Evolutionary conservation across 1,140 invertebrate genomes (phyloP).

Genomic region (Drosophila micromelanica): DNA sequence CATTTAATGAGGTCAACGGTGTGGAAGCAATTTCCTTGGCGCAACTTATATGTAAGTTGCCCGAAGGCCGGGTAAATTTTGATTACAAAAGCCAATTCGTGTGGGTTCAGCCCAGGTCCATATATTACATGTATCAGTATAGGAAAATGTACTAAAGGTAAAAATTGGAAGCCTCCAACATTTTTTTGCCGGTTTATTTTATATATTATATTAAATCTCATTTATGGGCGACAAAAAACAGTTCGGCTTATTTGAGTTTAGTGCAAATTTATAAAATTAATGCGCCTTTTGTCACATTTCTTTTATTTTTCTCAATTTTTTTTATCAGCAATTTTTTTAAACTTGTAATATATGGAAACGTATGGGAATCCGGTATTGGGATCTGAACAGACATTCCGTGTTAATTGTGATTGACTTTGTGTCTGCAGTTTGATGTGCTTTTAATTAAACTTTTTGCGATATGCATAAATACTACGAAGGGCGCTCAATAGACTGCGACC

Average conservation of each 20-base stretch:
- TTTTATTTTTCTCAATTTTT: slow-evolving; percentile 52
- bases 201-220: not conserved
- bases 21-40: slow-evolving; percentile 68
- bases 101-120: not conserved
- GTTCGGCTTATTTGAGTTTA: slow-evolving; percentile 59
- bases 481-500: not conserved
- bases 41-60: slow-evolving; percentile 9
- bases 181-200: too few relatives aligned
- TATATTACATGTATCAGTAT: not conserved
- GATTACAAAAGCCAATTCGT: slow-evolving; percentile 18
- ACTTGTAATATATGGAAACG: slow-evolving; percentile 1
- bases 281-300: slow-evolving; percentile 35
- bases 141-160: not conserved
- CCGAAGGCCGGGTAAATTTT: slow-evolving; percentile 19
- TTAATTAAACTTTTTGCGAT: slow-evolving; percentile 73
- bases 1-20: slow-evolving; percentile 73
- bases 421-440: slow-evolving; percentile 71
- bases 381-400: slow-evolving; percentile 12
- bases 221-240: slow-evolving; percentile 1
- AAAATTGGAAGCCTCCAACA: not conserved
- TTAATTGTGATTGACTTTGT: slow-evolving; percentile 76
- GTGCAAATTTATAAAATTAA: slow-evolving; percentile 36
- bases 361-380: not conserved
- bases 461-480: slow-evolving; percentile 61
- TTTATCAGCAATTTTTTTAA: slow-evolving; percentile 53